These are phyloP conservation scores for Zaprionus davidi DNA, from an alignment of 1,140 invertebrate species.

Conservation along the genomic window DNA sequence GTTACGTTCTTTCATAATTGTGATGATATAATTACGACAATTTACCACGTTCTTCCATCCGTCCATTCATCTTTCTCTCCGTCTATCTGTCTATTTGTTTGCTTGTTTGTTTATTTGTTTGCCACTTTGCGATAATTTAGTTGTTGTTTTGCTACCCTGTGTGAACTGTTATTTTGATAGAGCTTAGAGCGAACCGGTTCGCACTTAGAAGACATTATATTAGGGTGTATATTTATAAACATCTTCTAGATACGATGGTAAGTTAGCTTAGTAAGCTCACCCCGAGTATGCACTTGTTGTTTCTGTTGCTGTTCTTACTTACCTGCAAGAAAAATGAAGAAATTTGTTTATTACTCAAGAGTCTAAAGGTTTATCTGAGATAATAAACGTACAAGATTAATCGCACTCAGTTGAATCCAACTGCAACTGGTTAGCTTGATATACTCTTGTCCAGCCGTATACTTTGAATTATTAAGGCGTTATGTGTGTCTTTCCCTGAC, in stretches of 20 bases:
- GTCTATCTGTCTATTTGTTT: neutral
- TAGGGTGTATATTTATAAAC: constrained; percentile 1
- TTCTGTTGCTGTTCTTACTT: constrained; percentile 8
- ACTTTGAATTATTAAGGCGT: neutral
- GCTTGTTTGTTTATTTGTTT: constrained; percentile 36
- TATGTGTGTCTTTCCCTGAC: neutral
- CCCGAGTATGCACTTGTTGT: neutral
- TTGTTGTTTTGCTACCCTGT: constrained; percentile 30
- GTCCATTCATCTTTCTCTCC: neutral
- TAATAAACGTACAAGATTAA: neutral
- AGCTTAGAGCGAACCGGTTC: constrained; percentile 26
- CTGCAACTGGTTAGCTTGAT: neutral
- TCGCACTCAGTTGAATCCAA: neutral
- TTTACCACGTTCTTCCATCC: constrained; percentile 21
- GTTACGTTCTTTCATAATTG: constrained; percentile 34
- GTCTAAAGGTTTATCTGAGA: constrained; percentile 5
- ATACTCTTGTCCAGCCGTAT: neutral
- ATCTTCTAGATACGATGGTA: neutral
- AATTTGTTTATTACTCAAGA: constrained; percentile 7
- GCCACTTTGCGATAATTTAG: constrained; percentile 46
- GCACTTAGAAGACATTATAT: constrained; percentile 26
- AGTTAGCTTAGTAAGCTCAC: neutral
- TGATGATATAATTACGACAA: constrained; percentile 56
- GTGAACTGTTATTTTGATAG: constrained; percentile 19
- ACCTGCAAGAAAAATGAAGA: constrained; percentile 24